Evolutionary conservation across 2,113 vertebrate species (phyloP).

Genomic region (Galemys pyrenaicus): DNA sequence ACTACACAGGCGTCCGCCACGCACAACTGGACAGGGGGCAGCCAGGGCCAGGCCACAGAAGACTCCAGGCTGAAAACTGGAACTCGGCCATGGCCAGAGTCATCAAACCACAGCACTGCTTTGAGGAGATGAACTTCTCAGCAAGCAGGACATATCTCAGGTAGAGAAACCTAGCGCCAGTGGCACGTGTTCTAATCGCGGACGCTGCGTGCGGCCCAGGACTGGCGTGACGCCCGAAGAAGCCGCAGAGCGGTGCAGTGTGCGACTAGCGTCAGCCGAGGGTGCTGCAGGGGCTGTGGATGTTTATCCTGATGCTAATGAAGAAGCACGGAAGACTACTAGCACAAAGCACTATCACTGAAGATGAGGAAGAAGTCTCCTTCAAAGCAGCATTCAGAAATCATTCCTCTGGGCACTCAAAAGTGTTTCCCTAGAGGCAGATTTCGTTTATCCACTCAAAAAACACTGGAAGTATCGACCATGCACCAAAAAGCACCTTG

Average conservation of each 20-base stretch:
- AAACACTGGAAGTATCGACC: neutral
- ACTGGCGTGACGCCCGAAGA: neutral
- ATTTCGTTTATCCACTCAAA: constrained; percentile 27
- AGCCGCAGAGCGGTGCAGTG: neutral
- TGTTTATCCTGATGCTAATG: neutral
- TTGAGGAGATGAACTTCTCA: neutral
- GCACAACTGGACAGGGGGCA: neutral
- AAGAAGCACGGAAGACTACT: neutral
- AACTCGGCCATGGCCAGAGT: neutral
- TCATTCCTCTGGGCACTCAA: neutral
- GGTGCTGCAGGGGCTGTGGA: neutral
- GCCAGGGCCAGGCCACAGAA: neutral
- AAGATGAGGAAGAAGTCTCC: neutral
- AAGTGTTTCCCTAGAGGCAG: neutral
- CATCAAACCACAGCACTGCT: neutral
- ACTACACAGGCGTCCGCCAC: neutral
- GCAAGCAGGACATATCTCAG: neutral
- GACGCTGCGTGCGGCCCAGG: neutral
- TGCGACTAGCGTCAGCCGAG: neutral
- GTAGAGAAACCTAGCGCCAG: neutral
- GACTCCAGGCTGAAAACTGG: neutral
- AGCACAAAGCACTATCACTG: neutral
- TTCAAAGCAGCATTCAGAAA: constrained; percentile 11
- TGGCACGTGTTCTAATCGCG: fast-evolving
- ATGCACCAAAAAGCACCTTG: neutral